Percentiles rank a stretch among this genome's conserved stretches.
Conservation (phyloP, 2,797 vertebrate species). For the Pterois miles region DNA sequence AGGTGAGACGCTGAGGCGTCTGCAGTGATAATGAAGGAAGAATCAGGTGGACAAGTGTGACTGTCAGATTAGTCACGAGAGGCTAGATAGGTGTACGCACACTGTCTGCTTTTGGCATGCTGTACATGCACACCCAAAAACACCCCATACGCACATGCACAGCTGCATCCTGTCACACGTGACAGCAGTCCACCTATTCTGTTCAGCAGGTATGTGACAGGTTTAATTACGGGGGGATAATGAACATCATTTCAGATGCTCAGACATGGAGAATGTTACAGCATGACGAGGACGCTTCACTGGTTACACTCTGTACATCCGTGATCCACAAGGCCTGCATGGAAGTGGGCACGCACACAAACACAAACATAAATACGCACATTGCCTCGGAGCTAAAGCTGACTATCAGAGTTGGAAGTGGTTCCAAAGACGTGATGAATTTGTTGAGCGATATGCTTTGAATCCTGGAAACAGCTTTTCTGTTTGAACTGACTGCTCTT, state of each 20-base stretch:
- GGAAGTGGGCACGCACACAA: neutral
- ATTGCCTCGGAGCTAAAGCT: neutral
- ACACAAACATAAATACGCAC: neutral
- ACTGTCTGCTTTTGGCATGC: neutral
- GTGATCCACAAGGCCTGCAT: neutral
- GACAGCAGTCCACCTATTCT: conserved; percentile 29
- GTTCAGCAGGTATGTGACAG: conserved; percentile 57
- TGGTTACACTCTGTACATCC: neutral
- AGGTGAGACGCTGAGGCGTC: conserved; percentile 48
- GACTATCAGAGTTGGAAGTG: neutral
- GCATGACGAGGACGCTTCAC: neutral
- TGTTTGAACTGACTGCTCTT: no score
- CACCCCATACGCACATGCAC: neutral
- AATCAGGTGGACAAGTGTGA: conserved; percentile 57
- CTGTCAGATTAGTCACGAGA: conserved; percentile 54
- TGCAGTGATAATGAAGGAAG: conserved; percentile 55
- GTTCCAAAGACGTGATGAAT: neutral
- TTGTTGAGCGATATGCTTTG: neutral
- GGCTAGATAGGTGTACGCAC: neutral
- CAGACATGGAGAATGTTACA: conserved; percentile 14
- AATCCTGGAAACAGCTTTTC: neutral
- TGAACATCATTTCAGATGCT: conserved; percentile 46
- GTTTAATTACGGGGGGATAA: conserved; percentile 65
- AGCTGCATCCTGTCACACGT: conserved; percentile 43
- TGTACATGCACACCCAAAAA: neutral